Evolutionary conservation across 2,113 vertebrate species (phyloP).

Genomic region (Scytalopus superciliaris): DNA sequence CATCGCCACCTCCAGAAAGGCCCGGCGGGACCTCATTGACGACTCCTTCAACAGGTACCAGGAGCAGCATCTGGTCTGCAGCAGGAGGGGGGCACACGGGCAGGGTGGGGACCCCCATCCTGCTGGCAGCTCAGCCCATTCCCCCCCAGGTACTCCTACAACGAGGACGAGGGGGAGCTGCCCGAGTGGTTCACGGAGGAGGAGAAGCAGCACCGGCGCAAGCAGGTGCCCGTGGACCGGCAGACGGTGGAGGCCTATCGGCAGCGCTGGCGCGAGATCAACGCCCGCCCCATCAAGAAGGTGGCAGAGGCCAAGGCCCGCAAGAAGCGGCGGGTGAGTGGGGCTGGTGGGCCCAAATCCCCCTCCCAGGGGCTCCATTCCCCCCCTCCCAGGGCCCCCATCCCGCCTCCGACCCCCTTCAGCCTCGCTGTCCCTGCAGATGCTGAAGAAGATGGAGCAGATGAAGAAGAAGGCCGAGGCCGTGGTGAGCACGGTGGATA

Average conservation of each 20-base stretch:
- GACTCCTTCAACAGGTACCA: conserved; percentile 88
- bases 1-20: conserved; percentile 89
- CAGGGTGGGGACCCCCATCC: fast-evolving
- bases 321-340: conserved; percentile 92
- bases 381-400: neutral
- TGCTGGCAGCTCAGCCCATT: fast-evolving
- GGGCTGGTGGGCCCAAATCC: neutral
- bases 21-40: conserved; percentile 85
- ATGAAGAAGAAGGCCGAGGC: conserved; percentile 95
- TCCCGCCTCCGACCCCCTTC: too few relatives aligned
- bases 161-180: conserved; percentile 84
- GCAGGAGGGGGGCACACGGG: too few relatives aligned
- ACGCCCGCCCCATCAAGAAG: conserved; percentile 92
- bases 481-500: conserved; percentile 92
- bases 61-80: fast-evolving
- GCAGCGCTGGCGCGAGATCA: conserved; percentile 90
- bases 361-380: neutral
- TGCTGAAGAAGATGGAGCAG: conserved; percentile 94
- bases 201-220: conserved; percentile 85
- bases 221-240: conserved; percentile 81
- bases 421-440: conserved; percentile 62
- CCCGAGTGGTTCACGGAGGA: conserved; percentile 91
- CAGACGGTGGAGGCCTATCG: conserved; percentile 91
- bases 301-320: conserved; percentile 96
- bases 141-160: conserved; percentile 80